These are phyloP conservation scores for Ciona savignyi DNA, from an alignment of 23 tunicate genomes.

Conservation along the genomic window DNA sequence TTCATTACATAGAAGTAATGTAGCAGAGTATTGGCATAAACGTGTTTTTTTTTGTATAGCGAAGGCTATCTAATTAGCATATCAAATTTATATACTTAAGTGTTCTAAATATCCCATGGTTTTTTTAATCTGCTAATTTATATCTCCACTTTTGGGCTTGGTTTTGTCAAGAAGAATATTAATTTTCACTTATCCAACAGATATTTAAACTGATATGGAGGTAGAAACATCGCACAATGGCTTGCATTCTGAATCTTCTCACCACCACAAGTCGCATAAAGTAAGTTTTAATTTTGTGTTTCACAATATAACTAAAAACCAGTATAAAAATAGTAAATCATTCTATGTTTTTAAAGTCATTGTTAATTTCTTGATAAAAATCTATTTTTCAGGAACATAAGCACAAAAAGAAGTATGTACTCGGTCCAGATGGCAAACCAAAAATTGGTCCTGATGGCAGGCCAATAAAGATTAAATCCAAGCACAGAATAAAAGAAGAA, in stretches of 20 bases:
- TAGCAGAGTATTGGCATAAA: too few species aligned
- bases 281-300: not conserved
- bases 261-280: not conserved
- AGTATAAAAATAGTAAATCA: not conserved
- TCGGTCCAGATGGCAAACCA: slow-evolving; percentile 89
- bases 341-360: too few species aligned
- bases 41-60: too few species aligned
- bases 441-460: slow-evolving; percentile 75
- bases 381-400: slow-evolving; percentile 28
- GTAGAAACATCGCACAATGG: slow-evolving; percentile 11
- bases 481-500: slow-evolving; percentile 10
- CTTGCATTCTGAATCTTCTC: not conserved
- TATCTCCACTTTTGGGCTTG: too few species aligned
- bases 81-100: not conserved
- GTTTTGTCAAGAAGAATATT: too few species aligned
- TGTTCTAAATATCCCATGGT: not conserved
- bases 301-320: too few species aligned
- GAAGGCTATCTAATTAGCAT: too few species aligned
- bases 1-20: too few species aligned
- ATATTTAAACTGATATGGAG: slow-evolving; percentile 2
- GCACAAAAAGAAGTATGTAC: slow-evolving; percentile 70
- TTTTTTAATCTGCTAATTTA: not conserved
- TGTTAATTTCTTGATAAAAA: not conserved
- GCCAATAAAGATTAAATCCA: slow-evolving; percentile 50
- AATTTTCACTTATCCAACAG: too few species aligned